These are phyloP conservation scores for Lepidothrix coronata DNA, from an alignment of 2,113 vertebrate genomes.

Conservation along the genomic window DNA sequence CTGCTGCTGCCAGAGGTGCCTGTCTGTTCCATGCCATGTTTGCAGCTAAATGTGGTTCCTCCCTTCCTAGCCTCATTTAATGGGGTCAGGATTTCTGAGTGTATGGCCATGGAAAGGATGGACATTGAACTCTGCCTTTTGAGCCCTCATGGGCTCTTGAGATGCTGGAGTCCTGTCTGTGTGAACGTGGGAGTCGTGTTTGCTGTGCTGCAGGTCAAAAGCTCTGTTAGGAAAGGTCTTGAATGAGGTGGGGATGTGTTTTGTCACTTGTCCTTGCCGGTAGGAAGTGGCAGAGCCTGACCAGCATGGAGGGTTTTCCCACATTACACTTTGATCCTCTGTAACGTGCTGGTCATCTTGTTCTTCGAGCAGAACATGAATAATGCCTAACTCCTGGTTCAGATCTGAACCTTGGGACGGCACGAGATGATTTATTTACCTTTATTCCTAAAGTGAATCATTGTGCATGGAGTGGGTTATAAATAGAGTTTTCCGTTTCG, in stretches of 20 bases:
- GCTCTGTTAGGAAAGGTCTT: background rate
- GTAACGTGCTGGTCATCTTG: accelerated
- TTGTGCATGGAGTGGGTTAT: background rate
- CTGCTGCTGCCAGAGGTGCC: background rate
- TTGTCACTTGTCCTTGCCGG: background rate
- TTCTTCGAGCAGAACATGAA: background rate
- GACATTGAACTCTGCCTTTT: background rate
- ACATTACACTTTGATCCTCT: background rate
- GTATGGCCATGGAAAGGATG: accelerated
- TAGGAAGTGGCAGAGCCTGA: background rate
- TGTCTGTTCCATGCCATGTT: background rate
- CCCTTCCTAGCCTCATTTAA: accelerated
- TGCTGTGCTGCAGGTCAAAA: background rate
- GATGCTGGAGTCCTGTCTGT: accelerated
- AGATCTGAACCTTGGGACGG: background rate
- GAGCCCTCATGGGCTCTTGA: background rate
- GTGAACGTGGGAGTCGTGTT: accelerated
- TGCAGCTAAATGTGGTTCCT: background rate
- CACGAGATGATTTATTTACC: background rate
- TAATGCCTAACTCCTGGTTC: background rate
- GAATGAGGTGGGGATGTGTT: background rate
- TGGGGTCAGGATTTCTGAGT: background rate
- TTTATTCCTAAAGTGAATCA: background rate
- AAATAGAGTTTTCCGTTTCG: background rate
- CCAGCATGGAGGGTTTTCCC: accelerated